Evolutionary conservation across 2,797 vertebrate genomes (phyloP).

Genomic region (Sebastes itinus): DNA sequence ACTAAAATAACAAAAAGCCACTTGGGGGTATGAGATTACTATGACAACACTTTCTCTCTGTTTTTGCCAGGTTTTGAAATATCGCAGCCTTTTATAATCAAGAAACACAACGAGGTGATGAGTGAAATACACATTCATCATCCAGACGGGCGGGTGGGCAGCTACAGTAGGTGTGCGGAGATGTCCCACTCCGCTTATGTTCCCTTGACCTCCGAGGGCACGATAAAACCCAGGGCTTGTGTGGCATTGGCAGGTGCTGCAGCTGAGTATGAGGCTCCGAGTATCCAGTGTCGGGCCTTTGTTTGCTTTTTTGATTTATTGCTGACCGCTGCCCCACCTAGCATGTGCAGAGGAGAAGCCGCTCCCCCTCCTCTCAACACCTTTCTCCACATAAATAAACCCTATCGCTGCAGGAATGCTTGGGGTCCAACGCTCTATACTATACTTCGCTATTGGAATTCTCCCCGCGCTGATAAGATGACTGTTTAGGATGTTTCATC

Average conservation of each 20-base stretch:
- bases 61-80: conserved; percentile 62
- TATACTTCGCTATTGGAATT: conserved; percentile 55
- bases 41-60: conserved; percentile 63
- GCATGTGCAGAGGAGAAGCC: conserved; percentile 68
- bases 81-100: conserved; percentile 53
- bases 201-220: conserved; percentile 58
- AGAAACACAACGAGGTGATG: conserved; percentile 61
- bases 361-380: conserved; percentile 75
- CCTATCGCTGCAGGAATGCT: conserved; percentile 72
- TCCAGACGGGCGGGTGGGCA: not conserved
- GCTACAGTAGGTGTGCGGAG: not conserved
- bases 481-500: conserved; percentile 50
- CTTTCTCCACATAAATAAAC: conserved; percentile 82
- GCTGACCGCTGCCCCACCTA: conserved; percentile 70
- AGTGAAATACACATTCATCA: conserved; percentile 53
- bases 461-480: conserved; percentile 68
- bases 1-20: conserved; percentile 82
- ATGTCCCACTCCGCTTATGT: conserved; percentile 16
- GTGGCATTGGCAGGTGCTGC: conserved; percentile 82
- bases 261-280: conserved; percentile 47
- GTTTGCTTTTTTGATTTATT: conserved; percentile 83
- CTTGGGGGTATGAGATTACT: conserved; percentile 69
- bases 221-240: conserved; percentile 54
- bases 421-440: conserved; percentile 48
- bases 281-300: conserved; percentile 77